Evolutionary conservation across 2,113 vertebrate species (phyloP), one percentile per base, ranked within the genome.

Genomic region (Lonchura striata): DNA sequence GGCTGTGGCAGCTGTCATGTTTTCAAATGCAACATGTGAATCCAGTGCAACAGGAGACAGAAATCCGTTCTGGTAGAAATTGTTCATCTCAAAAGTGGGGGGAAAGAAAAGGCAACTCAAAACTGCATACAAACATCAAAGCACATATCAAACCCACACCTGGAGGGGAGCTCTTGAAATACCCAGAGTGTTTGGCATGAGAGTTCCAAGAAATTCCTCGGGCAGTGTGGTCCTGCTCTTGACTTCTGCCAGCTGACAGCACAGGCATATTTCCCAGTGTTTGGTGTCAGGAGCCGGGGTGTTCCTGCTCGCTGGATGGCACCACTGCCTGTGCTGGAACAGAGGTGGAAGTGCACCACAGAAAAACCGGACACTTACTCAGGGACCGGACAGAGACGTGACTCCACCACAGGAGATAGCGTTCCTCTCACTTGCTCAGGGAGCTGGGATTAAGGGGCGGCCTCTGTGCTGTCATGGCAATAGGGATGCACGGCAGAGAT

Each of bases 401-500:
- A 56, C 24, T 23, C 25, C 46, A 59, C 33, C 13, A 28, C 42
- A 76, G 47, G 42, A 71, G 30, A 53, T 31, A 22, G 22, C 0
- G 1, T 53, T 86, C 80, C 16, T 11, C 9, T n/a, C 31, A 2
- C 49, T 71, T 44, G 44, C 61, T 57, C n/a, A 7, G 14, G 70
- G 85, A 75, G 56, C 30, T 0, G 15, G 78, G 90, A 94, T 94
- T 95, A 84, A 27, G 49, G 75, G 25, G 27, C 69, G 54, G 47
- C 86, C 82, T 42, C 94, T 93, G 77, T 94, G 91, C 95, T 97
- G 96, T 65, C 84, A 61, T 77, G 89, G 91, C 91, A 94, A 35
- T 89, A 16, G 83, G 47, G 72, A 53, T 49, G 56, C 65, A 3
- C 28, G 92, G 83, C 93, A 70, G 53, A 69, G 88, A 79, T 95